These are phyloP conservation scores for Agapornis canus DNA, from an alignment of 2,797 vertebrate genomes.

Conservation along the genomic window DNA sequence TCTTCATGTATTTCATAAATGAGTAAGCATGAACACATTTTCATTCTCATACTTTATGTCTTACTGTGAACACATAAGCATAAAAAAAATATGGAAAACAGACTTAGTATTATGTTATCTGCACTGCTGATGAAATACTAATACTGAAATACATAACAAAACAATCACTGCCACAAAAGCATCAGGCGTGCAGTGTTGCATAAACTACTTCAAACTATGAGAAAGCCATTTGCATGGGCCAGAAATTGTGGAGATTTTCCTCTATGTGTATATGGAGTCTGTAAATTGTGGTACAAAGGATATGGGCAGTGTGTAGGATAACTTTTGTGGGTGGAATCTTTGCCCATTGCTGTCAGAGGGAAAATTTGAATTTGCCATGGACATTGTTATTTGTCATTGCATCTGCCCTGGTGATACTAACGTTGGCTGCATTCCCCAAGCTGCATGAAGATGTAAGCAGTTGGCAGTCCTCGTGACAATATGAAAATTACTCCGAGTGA, in stretches of 20 bases:
- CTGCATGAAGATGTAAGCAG: conserved; percentile 64
- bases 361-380: not conserved
- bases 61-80: not conserved
- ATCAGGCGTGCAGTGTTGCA: not conserved
- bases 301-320: not conserved
- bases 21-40: not conserved
- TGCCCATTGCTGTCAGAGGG: not conserved
- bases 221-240: not conserved
- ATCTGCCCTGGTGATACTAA: conserved; percentile 24
- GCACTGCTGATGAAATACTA: not conserved
- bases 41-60: not conserved
- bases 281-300: not conserved
- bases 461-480: conserved; percentile 67
- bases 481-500: conserved; percentile 74
- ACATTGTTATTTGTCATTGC: conserved; percentile 44
- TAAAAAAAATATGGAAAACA: not conserved
- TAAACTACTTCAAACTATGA: not conserved
- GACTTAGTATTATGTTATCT: not conserved
- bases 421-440: conserved; percentile 56
- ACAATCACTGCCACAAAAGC: not conserved
- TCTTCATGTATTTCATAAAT: not conserved
- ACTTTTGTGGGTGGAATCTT: not conserved
- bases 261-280: not conserved
- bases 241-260: not conserved
- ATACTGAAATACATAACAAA: not conserved